Conservation (phyloP, 2,113 vertebrate species). For the Paratilapia polleni region DNA sequence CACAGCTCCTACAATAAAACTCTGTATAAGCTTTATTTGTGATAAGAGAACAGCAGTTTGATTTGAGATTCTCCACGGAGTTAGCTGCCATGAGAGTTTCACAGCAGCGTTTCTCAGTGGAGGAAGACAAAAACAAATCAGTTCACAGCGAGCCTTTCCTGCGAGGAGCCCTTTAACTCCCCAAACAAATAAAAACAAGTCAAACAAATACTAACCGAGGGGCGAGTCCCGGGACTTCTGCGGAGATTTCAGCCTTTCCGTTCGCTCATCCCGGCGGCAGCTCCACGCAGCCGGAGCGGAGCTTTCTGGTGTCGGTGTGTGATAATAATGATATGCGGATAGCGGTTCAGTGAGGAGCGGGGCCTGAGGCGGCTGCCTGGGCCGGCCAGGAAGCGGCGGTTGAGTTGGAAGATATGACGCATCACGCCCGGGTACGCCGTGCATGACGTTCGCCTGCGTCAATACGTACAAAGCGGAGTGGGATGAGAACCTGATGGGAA, state of each 20-base stretch:
- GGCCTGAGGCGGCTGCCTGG: constrained; percentile 58
- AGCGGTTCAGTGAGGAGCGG: constrained; percentile 50
- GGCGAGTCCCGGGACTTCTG: constrained; percentile 35
- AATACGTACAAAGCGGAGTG: constrained; percentile 33
- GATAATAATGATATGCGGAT: constrained; percentile 3
- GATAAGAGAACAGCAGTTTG: background rate
- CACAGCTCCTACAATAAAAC: background rate
- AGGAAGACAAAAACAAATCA: background rate
- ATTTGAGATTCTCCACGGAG: background rate
- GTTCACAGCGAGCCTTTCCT: background rate
- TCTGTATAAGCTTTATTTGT: background rate
- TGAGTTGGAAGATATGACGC: constrained; percentile 83
- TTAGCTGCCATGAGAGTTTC: background rate
- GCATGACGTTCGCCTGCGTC: constrained; percentile 6
- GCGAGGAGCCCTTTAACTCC: background rate
- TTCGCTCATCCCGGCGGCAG: constrained; percentile 28
- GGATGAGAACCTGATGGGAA: background rate
- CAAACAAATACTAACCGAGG: constrained; percentile 35
- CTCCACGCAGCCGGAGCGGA: background rate
- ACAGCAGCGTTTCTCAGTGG: background rate
- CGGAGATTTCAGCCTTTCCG: background rate
- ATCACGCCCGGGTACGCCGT: constrained; percentile 14
- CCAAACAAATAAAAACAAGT: background rate
- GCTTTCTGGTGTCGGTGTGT: background rate
- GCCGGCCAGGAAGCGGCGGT: constrained; percentile 60